Percentiles rank a stretch among this genome's conserved stretches.
phyloP scores from a whole-genome alignment of 2,797 vertebrate species.

The Channa striata region DNA sequence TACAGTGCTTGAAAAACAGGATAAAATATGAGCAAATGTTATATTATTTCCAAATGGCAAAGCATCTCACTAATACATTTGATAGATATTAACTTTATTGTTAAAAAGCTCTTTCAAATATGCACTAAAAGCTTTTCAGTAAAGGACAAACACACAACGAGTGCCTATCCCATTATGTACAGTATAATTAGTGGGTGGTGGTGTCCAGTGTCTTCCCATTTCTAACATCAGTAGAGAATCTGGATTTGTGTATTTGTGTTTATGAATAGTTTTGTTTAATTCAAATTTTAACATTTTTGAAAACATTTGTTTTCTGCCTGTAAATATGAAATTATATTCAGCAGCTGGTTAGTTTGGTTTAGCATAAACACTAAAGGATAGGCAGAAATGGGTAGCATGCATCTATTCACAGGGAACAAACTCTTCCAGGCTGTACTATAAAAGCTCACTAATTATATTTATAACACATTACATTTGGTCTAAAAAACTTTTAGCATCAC shows the following conservation, averaged over 20 bases:
- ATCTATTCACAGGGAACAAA: neutral
- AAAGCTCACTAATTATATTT: neutral
- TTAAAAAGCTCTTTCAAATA: neutral
- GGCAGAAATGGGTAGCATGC: no score
- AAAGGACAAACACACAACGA: neutral
- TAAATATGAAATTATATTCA: neutral
- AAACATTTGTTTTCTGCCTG: neutral
- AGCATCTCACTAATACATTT: neutral
- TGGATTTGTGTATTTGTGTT: neutral
- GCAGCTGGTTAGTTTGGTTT: neutral
- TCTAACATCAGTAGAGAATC: neutral
- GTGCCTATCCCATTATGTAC: conserved; percentile 1
- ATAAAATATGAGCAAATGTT: neutral
- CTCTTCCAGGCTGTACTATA: neutral
- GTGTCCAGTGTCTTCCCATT: conserved; percentile 17
- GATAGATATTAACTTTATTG: neutral
- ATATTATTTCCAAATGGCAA: neutral
- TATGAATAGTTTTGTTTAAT: neutral
- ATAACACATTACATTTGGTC: neutral
- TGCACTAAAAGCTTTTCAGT: neutral
- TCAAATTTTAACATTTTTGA: neutral
- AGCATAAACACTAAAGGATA: neutral
- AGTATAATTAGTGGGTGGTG: conserved; percentile 3
- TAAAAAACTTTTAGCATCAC: conserved; percentile 70
- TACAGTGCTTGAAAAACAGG: neutral